Evolutionary conservation across 2,113 vertebrate species (phyloP), one percentile per base, ranked within the genome.

Genomic region (Polyodon spathula): DNA sequence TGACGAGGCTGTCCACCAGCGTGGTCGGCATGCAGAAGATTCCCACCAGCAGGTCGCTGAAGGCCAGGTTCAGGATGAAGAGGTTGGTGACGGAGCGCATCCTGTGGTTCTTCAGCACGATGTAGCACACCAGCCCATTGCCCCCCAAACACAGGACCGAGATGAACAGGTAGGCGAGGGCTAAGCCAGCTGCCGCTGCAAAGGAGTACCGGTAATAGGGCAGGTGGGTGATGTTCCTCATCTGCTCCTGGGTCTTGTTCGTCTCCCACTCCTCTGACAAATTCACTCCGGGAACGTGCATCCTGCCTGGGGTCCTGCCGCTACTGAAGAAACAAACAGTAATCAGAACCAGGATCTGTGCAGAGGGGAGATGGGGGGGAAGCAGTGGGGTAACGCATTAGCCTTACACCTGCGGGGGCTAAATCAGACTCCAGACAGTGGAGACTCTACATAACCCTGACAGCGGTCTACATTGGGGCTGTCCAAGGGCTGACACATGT

Each of bases 1-100:
- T 88, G 54, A 90, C 86, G 41, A 90, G 83, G 67, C 88, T 89
- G 73, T 90, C 89, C 67, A 90, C 78, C 54, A 90, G 75, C 0
- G 89, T 90, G 8, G 84, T 88, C 4, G 89, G 89, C 66, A 90
- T 83, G 58, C 89, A 90, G 72, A 90, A 90, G 60, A 90, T 84
- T 6, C 89, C 89, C 69, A 90, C 89, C 58, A 90, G 78, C 4
- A 90, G 76, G 71, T 90, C 89, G 42, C 88, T 90, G 62, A 90
- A 67, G 0, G 89, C 89, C 72, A 90, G 73, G 67, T 90, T 90
- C 46, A 90, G 73, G 68, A 90, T 90, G 66, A 90, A 90, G 48
- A 89, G 74, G 74, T 90, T 90, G 64, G 85, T 90, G 61, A 90
- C 86, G 0, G 86, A 89, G 40, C 81, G 79, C 88, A 90, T 90